Conservation (phyloP, 2,797 vertebrate species). For the Fringilla coelebs region DNA sequence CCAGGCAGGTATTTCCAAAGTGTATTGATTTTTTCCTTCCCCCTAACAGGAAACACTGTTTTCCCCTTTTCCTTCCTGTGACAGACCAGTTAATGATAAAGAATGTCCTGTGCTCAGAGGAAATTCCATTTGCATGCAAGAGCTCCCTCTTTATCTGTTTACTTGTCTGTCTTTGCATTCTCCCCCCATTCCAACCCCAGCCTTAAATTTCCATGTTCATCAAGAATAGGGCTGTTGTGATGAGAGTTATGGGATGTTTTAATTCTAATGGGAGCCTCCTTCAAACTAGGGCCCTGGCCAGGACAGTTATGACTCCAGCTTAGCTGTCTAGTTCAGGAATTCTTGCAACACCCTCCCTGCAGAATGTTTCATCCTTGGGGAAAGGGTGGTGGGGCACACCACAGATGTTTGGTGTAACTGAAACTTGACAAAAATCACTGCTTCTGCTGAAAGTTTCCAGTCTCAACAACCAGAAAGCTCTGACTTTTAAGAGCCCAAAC, state of each 20-base stretch:
- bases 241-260: slow-evolving; percentile 50
- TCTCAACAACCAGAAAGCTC: slow-evolving; percentile 52
- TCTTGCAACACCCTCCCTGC: slow-evolving; percentile 72
- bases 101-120: slow-evolving; percentile 72
- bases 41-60: slow-evolving; percentile 66
- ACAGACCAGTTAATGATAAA: slow-evolving; percentile 71
- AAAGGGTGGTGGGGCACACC: slow-evolving; percentile 75
- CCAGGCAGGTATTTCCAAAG: slow-evolving; percentile 59
- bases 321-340: slow-evolving; percentile 74
- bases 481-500: slow-evolving; percentile 49
- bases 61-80: slow-evolving; percentile 75
- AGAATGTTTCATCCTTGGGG: slow-evolving; percentile 72
- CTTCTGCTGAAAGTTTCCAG: slow-evolving; percentile 61
- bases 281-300: slow-evolving; percentile 59
- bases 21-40: slow-evolving; percentile 38
- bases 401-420: slow-evolving; percentile 77
- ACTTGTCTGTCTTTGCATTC: neutral
- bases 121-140: slow-evolving; percentile 70
- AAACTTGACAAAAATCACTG: slow-evolving; percentile 59
- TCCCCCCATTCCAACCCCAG: neutral
- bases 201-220: slow-evolving; percentile 17
- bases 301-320: slow-evolving; percentile 64
- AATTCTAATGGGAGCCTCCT: slow-evolving; percentile 64
- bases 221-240: slow-evolving; percentile 57
- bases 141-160: slow-evolving; percentile 65